Percentiles rank a stretch among this genome's conserved stretches.
phyloP scores from a whole-genome alignment of 2,888 invertebrate species.

The Idaea aversata region DNA sequence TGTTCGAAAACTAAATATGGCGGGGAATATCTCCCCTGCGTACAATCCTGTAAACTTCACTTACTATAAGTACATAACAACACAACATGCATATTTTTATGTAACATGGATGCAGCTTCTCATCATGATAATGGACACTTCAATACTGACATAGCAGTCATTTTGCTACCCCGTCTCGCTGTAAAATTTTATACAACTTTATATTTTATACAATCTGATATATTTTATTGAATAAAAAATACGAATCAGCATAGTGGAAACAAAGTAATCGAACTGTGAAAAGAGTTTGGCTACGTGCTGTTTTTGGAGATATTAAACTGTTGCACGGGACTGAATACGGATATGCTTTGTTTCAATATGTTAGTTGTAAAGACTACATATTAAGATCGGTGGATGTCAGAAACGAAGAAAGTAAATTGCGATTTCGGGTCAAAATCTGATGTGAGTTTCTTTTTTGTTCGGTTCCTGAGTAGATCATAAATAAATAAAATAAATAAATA shows the following conservation, averaged over 20 bases:
- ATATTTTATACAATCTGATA: constrained; percentile 15
- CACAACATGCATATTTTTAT: constrained; percentile 37
- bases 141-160: constrained; percentile 47
- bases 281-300: background rate
- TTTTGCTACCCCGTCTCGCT: constrained; percentile 36
- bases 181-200: constrained; percentile 15
- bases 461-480: too few species aligned
- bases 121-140: constrained; percentile 65
- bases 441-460: too few species aligned
- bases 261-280: background rate
- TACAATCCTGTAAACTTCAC: constrained; percentile 8
- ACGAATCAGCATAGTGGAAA: background rate
- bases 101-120: constrained; percentile 43
- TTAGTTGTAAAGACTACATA: background rate
- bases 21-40: constrained; percentile 2
- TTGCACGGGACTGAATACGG: background rate
- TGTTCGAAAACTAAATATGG: background rate
- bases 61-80: constrained; percentile 19
- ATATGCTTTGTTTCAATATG: background rate
- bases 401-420: too few species aligned
- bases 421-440: too few species aligned
- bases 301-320: background rate
- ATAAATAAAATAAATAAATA: too few species aligned
- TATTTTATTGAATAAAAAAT: constrained; percentile 6
- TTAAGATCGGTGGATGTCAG: too few species aligned